phyloP scores from a whole-genome alignment of 1,140 invertebrate species.

The Lerema accius region DNA sequence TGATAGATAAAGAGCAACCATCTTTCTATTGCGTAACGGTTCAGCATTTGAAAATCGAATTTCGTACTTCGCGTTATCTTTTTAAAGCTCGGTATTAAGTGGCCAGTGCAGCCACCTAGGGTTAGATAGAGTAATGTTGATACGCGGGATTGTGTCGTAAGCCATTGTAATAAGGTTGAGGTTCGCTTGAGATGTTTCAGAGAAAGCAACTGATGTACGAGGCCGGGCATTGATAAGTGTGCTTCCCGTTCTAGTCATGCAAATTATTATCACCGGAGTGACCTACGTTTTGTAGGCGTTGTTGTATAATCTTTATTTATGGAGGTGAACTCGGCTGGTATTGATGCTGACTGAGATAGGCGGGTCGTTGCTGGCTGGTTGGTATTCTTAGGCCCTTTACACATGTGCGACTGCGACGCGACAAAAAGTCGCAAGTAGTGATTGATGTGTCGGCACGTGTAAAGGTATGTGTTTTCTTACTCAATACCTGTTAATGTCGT shows the following conservation, averaged over 20 bases:
- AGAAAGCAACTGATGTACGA: conserved; percentile 70
- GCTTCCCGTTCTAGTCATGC: conserved; percentile 68
- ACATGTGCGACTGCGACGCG: no score
- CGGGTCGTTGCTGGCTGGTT: background rate
- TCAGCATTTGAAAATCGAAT: conserved; percentile 48
- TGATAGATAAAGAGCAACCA: conserved; percentile 49
- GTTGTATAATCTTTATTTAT: conserved; percentile 69
- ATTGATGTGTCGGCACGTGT: no score
- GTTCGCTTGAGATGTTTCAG: conserved; percentile 36
- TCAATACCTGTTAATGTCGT: no score
- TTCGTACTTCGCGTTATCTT: conserved; percentile 57
- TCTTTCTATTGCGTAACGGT: conserved; percentile 41
- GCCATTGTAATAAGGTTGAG: conserved; percentile 27
- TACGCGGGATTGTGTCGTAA: conserved; percentile 37
- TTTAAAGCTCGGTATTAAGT: conserved; percentile 53
- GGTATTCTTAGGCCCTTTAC: background rate
- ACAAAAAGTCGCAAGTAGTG: no score
- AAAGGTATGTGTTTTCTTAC: no score
- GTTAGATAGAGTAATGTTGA: conserved; percentile 34
- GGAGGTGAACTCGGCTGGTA: conserved; percentile 35
- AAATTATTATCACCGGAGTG: conserved; percentile 70
- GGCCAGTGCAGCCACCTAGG: conserved; percentile 35
- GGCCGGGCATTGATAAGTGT: conserved; percentile 58
- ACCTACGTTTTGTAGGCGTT: conserved; percentile 60
- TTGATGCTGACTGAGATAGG: conserved; percentile 43